Evolutionary conservation across 2,888 invertebrate genomes (phyloP).

Genomic region (Meiosimyza platycephala): DNA sequence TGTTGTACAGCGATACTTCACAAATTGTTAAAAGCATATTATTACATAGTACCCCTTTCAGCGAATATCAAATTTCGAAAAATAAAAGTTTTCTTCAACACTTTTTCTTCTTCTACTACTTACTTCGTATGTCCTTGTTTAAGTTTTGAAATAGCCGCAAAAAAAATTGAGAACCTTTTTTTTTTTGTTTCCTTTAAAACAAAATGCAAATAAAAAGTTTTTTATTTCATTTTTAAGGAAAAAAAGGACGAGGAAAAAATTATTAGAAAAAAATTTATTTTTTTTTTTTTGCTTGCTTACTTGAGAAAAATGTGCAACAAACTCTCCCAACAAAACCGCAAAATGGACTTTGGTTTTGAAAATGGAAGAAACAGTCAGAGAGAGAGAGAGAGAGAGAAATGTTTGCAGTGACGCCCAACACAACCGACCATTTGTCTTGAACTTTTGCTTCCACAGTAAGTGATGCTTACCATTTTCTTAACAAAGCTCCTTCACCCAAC

Average conservation of each 20-base stretch:
- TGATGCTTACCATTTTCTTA: no score
- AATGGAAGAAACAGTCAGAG: background rate
- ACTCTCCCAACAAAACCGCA: background rate
- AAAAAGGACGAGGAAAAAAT: no score
- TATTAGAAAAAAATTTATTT: no score
- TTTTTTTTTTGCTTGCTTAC: background rate
- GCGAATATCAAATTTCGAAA: slow-evolving; percentile 2
- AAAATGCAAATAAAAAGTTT: slow-evolving; percentile 16
- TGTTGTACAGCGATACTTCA: no score
- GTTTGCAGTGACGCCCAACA: slow-evolving; percentile 8
- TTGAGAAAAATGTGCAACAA: background rate
- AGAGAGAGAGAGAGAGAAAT: background rate
- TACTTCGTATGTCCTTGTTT: slow-evolving; percentile 10
- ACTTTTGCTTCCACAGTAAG: background rate
- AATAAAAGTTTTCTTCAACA: slow-evolving; percentile 13
- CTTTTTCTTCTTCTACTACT: background rate
- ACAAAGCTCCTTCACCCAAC: no score
- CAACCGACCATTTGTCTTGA: slow-evolving; percentile 18
- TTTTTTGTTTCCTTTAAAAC: background rate
- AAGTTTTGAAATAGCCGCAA: background rate
- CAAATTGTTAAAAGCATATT: no score
- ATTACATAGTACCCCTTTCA: slow-evolving; percentile 1
- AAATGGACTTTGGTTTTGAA: slow-evolving; percentile 4
- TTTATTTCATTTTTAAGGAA: background rate
- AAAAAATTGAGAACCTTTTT: background rate